Base-by-base conservation (phyloP, 2,888 invertebrate genomes). In the Operophtera brumata region DNA sequence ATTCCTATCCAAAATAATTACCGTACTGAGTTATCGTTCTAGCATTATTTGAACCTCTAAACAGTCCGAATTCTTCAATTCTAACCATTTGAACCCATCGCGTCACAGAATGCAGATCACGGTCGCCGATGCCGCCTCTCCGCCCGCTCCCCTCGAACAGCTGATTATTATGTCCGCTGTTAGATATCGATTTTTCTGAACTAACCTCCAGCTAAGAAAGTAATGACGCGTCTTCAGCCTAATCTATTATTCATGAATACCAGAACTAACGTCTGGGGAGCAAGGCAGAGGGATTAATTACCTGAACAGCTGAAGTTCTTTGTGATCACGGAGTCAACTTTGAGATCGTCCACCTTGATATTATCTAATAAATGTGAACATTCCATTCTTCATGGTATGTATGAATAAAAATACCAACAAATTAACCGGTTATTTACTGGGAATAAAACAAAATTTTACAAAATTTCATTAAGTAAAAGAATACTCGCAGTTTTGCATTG, bases 331-430 rank as follows among this genome's bases (percentile, higher is more conserved):
- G 78, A 82, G 77, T 90, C 84, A 74, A 77, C 72, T 77, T 84
- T 83, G 76, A 87, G 81, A 78, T 87, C 84, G 73, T 88, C 86
- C 80, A 91, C 84, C 81, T 91, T 92, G 79, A 93, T 92, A 89
- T 92, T 92, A 85, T 92, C 92, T 83, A 89, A 90, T 75, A 93
- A 91, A 90, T 93, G 93, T 77, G 92, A 91, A 86, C 93, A 93
- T 91, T 93, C 93, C 93, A 93, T 94, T 80, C 78, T 91, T 90
- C 87, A 88, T 88, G 68, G 58, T 75, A 75, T 52, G 49, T 64
- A 67, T 62, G 54, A 73, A 71, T 68, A 59, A 61, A 73, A 74
- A 70, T 71, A 70, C 67, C 66, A 63, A 62, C 64, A 69, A 67
- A 67, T 61, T 44, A 61, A 69, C 71, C 76, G 77, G 77, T 78